These are phyloP conservation scores for Eueremaeus valkanovi DNA, from an alignment of 2,888 invertebrate species.

Conservation along the genomic window DNA sequence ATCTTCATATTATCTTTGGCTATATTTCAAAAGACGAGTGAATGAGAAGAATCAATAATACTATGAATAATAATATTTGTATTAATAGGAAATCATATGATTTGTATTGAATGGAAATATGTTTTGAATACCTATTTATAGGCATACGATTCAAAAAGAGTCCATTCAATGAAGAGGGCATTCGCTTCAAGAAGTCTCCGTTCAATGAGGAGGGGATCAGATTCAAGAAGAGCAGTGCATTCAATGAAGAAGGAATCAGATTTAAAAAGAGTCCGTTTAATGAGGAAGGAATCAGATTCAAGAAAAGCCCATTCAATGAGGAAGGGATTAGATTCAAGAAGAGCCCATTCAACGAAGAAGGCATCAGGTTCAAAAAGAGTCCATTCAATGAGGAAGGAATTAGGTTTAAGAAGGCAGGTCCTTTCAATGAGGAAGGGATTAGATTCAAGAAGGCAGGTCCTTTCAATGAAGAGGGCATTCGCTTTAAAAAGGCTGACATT, in stretches of 20 bases:
- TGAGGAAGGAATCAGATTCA: not conserved
- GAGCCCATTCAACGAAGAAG: conserved; percentile 5
- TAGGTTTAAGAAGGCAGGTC: conserved; percentile 32
- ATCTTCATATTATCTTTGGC: too few relatives aligned
- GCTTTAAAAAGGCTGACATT: conserved; percentile 34
- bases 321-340: conserved; percentile 25
- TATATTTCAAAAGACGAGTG: too few relatives aligned
- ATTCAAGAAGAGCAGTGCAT: not conserved
- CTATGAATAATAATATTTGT: too few relatives aligned
- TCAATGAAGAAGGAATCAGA: conserved; percentile 13
- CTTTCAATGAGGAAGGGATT: conserved; percentile 37
- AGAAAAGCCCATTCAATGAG: not conserved
- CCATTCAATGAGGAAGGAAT: conserved; percentile 38
- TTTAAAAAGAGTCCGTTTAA: conserved; percentile 16
- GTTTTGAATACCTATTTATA: too few relatives aligned
- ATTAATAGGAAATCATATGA: too few relatives aligned
- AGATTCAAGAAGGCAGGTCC: conserved; percentile 36
- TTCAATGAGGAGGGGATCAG: not conserved
- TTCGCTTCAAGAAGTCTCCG: conserved; percentile 34
- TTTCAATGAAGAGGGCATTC: conserved; percentile 33
- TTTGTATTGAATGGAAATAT: too few relatives aligned
- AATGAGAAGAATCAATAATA: too few relatives aligned
- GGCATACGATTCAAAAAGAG: not conserved
- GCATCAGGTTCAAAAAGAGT: conserved; percentile 34
- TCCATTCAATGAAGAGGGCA: conserved; percentile 40